Evolutionary conservation across 2,888 invertebrate genomes (phyloP), one percentile per base, ranked within the genome.

Genomic region (Euclidia mi): DNA sequence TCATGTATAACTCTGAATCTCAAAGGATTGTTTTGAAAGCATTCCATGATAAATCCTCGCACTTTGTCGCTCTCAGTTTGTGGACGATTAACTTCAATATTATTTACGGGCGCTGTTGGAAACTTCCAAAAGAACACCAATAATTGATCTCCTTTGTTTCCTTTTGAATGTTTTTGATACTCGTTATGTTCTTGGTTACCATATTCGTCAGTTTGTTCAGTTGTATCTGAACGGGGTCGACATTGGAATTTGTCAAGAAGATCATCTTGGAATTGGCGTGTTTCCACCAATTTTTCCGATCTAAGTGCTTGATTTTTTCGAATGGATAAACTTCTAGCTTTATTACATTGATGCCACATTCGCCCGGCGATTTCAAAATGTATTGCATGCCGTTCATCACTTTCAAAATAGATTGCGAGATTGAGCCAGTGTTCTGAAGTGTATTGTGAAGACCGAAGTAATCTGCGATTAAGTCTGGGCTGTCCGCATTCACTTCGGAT

Each of bases 331-430:
- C 34, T 11, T 73, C 65, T 0, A 73, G 56, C 55, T 73, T 73
- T 50, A 67, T n/a, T 0, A 59, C 66, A 60, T 56, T 68, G n/a
- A 37, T 42, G 0, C 62, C 68, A 63, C 46, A 60, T 56, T 73
- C 71, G 14, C 66, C 63, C 65, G 69, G 56, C 46, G 63, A 63
- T 57, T 60, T 57, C 52, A 68, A 60, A 58, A 29, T 60, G 52
- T 56, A 62, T 18, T 69, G 65, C 63, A 50, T 65, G 0, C 64
- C 67, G 67, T 61, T 67, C 55, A 44, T 51, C 71, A 59, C 64
- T 67, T 34, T 71, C 64, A 62, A 71, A 42, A 71, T 74, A 71
- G 12, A 70, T 18, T 74, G 74, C 64, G 75, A 71, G 55, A 65
- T 65, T 69, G 53, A 55, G 50, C 67, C 69, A 75, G 44, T 75